Percentiles rank a stretch among this genome's conserved stretches.
phyloP scores from a whole-genome alignment of 2,113 vertebrate genomes.

The Aleadryas rufinucha region DNA sequence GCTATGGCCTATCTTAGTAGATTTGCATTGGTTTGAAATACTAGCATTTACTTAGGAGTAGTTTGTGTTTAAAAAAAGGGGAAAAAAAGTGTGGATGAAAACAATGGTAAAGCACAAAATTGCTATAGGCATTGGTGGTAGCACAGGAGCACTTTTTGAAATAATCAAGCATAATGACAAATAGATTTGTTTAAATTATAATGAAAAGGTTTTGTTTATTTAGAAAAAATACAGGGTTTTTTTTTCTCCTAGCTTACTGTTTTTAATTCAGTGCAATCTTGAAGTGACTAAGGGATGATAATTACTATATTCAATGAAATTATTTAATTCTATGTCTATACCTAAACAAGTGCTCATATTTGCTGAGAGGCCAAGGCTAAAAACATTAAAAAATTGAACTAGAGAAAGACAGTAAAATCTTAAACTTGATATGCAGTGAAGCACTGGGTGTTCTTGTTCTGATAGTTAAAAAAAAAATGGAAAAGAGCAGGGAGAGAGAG shows the following conservation, averaged over 20 bases:
- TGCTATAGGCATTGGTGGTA: neutral
- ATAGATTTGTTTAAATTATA: neutral
- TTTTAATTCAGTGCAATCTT: constrained; percentile 18
- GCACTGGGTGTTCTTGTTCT: neutral
- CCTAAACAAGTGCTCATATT: neutral
- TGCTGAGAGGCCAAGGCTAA: neutral
- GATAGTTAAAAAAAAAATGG: neutral
- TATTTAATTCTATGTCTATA: neutral
- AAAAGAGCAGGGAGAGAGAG: neutral
- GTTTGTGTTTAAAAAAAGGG: neutral
- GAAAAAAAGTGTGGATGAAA: neutral
- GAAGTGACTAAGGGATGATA: neutral
- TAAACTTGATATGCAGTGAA: neutral
- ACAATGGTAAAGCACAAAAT: neutral
- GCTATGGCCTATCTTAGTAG: neutral
- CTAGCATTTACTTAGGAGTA: neutral
- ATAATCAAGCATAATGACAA: neutral
- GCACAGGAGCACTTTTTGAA: neutral
- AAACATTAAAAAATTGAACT: neutral
- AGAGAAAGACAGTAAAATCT: neutral
- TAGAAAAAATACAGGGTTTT: neutral
- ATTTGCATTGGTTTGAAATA: neutral
- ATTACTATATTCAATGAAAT: constrained; percentile 29
- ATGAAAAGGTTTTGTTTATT: neutral
- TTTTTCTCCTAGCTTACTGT: neutral